Percentiles rank a stretch among this genome's conserved stretches.
Evolutionary conservation across 2,888 invertebrate genomes (phyloP).

Genomic region (Eudemis profundana): DNA sequence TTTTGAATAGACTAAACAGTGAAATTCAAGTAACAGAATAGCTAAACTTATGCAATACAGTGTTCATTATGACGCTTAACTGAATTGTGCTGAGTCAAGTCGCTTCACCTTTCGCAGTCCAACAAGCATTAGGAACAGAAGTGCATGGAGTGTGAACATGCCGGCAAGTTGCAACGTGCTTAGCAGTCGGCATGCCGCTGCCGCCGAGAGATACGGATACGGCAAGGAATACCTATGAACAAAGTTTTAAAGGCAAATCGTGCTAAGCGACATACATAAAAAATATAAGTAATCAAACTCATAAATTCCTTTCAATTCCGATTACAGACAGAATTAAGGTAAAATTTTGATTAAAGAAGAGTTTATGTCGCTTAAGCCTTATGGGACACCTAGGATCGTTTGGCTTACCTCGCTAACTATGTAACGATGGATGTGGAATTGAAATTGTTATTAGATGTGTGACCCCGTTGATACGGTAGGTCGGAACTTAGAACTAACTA

Average conservation of each 20-base stretch:
- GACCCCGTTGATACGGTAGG: neutral
- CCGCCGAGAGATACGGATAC: neutral
- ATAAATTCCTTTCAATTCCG: too few species aligned
- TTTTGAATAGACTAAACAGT: too few species aligned
- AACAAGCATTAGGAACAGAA: conserved; percentile 2
- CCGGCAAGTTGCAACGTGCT: conserved; percentile 12
- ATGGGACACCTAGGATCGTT: neutral
- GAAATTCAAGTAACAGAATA: too few species aligned
- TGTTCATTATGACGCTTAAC: too few species aligned
- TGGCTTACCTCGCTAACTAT: conserved; percentile 19
- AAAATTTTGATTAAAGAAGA: neutral
- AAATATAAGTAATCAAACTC: neutral
- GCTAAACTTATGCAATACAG: too few species aligned
- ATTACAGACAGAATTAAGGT: neutral
- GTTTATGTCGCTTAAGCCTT: conserved; percentile 3
- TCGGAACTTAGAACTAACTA: conserved; percentile 2
- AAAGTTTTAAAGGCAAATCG: neutral
- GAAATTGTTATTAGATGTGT: conserved; percentile 34
- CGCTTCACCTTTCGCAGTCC: neutral
- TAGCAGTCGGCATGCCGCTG: conserved; percentile 3
- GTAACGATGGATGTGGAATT: conserved; percentile 19
- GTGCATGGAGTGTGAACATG: conserved; percentile 29
- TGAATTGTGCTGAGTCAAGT: too few species aligned
- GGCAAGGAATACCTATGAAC: neutral
- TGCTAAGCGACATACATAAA: neutral